phyloP scores from a whole-genome alignment of 1,140 invertebrate species.

The Meteorus sp. region DNA sequence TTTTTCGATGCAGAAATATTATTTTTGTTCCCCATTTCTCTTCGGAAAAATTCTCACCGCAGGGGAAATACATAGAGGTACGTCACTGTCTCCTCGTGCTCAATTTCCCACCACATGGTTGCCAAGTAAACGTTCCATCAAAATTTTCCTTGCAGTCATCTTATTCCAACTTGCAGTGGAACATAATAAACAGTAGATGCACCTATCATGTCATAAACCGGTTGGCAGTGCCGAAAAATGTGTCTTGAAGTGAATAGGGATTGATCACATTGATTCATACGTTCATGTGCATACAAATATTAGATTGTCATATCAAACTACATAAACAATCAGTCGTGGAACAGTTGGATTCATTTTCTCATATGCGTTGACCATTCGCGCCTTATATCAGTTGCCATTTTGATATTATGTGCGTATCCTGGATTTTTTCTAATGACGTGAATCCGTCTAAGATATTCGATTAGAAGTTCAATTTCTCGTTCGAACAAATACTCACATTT shows the following conservation, averaged over 20 bases:
- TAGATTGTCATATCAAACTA: too few species aligned
- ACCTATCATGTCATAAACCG: too few species aligned
- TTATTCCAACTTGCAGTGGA: not conserved
- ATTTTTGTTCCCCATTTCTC: not conserved
- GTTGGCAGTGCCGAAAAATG: too few species aligned
- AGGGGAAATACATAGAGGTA: not conserved
- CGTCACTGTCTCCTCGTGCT: constrained; percentile 37
- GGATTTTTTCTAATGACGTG: constrained; percentile 11
- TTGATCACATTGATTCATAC: too few species aligned
- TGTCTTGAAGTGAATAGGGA: too few species aligned
- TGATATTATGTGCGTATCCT: constrained; percentile 24
- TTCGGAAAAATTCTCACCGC: not conserved
- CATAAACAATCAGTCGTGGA: too few species aligned
- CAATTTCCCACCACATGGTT: constrained; percentile 40
- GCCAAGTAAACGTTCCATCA: constrained; percentile 33
- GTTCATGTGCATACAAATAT: too few species aligned
- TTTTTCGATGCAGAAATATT: too few species aligned
- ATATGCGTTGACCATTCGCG: constrained; percentile 16
- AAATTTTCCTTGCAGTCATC: constrained; percentile 17
- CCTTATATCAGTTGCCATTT: constrained; percentile 31
- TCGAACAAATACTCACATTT: not conserved
- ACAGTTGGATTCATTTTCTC: not conserved
- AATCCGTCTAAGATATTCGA: constrained; percentile 15
- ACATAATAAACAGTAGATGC: not conserved
- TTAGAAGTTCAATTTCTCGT: not conserved